Conservation (phyloP, 92 coral and sea anemone genomes). For the Heliopora coerulea region DNA sequence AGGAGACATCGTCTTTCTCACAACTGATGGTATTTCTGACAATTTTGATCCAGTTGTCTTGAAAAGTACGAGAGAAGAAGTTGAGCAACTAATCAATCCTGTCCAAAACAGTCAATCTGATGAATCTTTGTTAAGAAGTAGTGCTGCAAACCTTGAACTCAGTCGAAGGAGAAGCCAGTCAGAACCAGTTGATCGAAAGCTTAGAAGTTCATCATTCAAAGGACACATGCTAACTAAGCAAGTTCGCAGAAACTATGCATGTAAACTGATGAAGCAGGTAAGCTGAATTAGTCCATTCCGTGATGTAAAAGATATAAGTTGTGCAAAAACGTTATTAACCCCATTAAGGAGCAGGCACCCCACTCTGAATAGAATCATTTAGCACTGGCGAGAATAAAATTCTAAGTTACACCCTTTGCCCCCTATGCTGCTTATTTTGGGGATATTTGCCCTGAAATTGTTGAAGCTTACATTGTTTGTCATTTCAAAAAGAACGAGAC, state of each 20-base stretch:
- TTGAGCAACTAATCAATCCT: constrained; percentile 1
- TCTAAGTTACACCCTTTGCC: no score
- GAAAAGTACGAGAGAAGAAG: constrained; percentile 9
- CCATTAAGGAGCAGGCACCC: no score
- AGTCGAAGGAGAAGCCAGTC: not conserved
- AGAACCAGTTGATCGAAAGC: not conserved
- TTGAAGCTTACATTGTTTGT: no score
- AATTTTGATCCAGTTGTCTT: constrained; percentile 87
- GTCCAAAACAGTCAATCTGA: not conserved
- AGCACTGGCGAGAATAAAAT: no score
- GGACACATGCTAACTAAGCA: no score
- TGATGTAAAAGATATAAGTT: no score
- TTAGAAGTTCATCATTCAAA: not conserved
- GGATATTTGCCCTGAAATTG: no score
- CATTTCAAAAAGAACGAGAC: no score
- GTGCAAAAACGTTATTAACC: no score
- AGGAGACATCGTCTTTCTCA: constrained; percentile 92
- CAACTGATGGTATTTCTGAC: constrained; percentile 96
- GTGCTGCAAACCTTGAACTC: not conserved
- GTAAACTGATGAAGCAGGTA: constrained; percentile 27
- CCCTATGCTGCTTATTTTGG: no score
- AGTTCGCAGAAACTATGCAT: not conserved
- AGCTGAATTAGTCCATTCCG: no score
- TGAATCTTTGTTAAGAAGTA: not conserved
- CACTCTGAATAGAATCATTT: no score